These are phyloP conservation scores for Pluvianellus socialis DNA, from an alignment of 2,113 vertebrate genomes.

Conservation along the genomic window DNA sequence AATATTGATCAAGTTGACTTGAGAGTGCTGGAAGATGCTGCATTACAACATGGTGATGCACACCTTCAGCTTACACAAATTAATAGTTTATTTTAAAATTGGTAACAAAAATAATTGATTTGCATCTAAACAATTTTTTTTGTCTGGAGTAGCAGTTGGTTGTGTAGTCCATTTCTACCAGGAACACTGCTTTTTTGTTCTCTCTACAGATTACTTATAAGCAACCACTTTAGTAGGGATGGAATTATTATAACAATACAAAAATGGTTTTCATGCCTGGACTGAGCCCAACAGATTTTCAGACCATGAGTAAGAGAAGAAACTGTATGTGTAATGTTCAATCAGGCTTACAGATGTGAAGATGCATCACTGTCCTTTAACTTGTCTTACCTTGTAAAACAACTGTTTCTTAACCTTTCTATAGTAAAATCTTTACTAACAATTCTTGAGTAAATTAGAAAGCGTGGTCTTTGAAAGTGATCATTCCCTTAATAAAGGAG, in stretches of 20 bases:
- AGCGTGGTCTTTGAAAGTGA: background rate
- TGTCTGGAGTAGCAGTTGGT: background rate
- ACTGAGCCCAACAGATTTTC: background rate
- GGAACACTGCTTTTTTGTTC: accelerated
- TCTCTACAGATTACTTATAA: background rate
- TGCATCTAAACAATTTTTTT: background rate
- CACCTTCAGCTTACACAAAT: background rate
- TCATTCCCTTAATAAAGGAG: background rate
- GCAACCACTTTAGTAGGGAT: background rate
- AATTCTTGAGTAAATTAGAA: background rate
- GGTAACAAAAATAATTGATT: background rate
- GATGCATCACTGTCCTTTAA: background rate
- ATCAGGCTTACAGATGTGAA: background rate
- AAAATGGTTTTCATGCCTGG: background rate
- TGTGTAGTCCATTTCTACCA: background rate
- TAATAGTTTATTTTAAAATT: background rate
- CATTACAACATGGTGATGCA: background rate
- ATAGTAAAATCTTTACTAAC: background rate
- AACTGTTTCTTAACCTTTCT: background rate
- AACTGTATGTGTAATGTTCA: background rate
- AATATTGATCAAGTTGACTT: background rate
- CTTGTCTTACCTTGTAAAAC: background rate
- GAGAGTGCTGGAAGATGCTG: background rate
- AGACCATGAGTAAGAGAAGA: background rate
- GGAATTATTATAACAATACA: background rate